Conservation (phyloP, 2,113 vertebrate species). For the Lampris incognitus region DNA sequence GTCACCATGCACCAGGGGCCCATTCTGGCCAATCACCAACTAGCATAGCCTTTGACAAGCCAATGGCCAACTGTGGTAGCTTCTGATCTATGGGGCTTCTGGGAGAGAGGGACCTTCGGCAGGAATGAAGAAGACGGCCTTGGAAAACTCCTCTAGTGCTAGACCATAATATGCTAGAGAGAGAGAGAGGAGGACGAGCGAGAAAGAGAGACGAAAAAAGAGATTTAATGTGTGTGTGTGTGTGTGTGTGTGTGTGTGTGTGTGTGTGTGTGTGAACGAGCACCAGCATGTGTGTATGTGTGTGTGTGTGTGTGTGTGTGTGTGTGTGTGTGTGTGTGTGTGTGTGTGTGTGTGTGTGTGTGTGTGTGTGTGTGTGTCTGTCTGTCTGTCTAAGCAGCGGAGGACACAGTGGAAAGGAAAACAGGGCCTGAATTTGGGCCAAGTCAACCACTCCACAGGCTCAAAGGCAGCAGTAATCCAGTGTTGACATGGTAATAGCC, state of each 20-base stretch:
- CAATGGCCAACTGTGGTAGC: conserved; percentile 70
- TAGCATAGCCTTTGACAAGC: conserved; percentile 72
- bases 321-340: conserved; percentile 26
- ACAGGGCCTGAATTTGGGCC: conserved; percentile 79
- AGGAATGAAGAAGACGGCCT: conserved; percentile 68
- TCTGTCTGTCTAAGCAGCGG: conserved; percentile 64
- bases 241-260: background rate
- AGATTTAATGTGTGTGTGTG: conserved; percentile 11
- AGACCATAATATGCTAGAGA: conserved; percentile 42
- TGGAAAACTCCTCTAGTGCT: conserved; percentile 63
- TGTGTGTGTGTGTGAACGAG: background rate
- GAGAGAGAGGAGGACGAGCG: conserved; percentile 32
- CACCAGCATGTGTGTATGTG: conserved; percentile 9
- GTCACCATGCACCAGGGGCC: conserved; percentile 82
- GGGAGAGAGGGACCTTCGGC: conserved; percentile 69
- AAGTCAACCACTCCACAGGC: conserved; percentile 78
- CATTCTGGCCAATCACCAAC: conserved; percentile 78
- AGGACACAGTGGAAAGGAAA: conserved; percentile 79
- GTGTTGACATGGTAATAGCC: conserved; percentile 83
- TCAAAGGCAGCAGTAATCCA: conserved; percentile 82
- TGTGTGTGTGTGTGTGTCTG: conserved; percentile 49
- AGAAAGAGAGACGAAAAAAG: conserved; percentile 50
- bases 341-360: conserved; percentile 62
- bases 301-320: conserved; percentile 29
- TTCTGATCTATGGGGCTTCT: conserved; percentile 74